Conservation (phyloP, 1,140 invertebrate genomes). For the Apis cerana region DNA sequence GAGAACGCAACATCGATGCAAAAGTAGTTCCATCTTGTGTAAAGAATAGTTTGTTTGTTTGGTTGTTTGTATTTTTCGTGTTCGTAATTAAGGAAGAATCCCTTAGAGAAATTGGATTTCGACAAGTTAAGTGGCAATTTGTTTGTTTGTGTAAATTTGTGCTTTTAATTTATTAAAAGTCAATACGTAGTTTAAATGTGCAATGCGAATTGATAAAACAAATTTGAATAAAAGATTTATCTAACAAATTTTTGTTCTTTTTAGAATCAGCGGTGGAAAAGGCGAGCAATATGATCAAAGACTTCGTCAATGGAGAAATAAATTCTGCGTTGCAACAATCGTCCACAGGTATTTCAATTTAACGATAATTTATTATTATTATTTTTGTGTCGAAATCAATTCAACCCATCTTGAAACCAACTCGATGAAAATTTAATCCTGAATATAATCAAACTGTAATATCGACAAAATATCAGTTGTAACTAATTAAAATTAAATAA, state of each 20-base stretch:
- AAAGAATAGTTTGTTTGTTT: neutral
- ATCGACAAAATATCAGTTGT: too few relatives aligned
- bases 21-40: neutral
- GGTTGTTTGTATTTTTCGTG: too few relatives aligned
- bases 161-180: neutral
- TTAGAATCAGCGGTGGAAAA: neutral
- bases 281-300: neutral
- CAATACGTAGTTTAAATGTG: neutral
- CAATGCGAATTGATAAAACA: neutral
- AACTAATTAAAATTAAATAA: too few relatives aligned
- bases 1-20: neutral
- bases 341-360: conserved; percentile 32
- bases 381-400: neutral
- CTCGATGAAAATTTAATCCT: too few relatives aligned
- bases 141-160: neutral
- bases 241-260: neutral
- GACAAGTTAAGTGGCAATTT: neutral
- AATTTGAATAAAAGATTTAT: neutral
- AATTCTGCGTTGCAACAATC: neutral
- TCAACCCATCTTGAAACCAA: too few relatives aligned
- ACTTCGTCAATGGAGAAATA: conserved; percentile 43
- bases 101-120: neutral
- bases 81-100: conserved; percentile 4
- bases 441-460: too few relatives aligned
- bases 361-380: neutral